Conservation (phyloP, 2,113 vertebrate genomes). For the Xyliphius kryptos region DNA sequence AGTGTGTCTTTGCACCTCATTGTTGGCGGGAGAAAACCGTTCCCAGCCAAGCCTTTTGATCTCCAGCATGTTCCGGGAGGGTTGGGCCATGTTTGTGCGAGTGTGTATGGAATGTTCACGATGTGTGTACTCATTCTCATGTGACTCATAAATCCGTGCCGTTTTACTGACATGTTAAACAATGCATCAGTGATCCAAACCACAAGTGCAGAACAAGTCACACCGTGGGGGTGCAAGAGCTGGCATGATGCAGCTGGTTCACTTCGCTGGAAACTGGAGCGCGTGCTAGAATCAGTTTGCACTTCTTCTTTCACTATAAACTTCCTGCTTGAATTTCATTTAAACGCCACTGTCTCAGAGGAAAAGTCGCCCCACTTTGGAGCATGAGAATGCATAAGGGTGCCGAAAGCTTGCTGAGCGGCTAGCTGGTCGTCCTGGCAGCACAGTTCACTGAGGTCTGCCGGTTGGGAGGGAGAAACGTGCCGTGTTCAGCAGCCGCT, state of each 20-base stretch:
- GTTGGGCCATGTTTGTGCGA: neutral
- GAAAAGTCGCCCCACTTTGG: conserved; percentile 1
- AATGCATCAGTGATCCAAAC: neutral
- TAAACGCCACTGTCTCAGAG: neutral
- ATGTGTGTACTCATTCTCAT: neutral
- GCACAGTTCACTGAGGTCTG: conserved; percentile 4
- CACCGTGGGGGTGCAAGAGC: neutral
- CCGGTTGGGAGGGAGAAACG: conserved; percentile 25
- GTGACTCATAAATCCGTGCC: neutral
- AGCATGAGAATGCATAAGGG: neutral
- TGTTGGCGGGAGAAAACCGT: conserved; percentile 19
- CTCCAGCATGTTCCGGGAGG: conserved; percentile 8
- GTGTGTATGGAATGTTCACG: conserved; percentile 7
- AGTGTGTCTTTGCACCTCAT: conserved; percentile 19
- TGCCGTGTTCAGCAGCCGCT: neutral
- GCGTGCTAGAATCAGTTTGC: neutral
- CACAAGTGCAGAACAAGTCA: neutral
- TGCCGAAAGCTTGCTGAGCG: conserved; percentile 20
- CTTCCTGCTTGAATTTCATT: conserved; percentile 15
- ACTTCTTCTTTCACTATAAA: conserved; percentile 17
- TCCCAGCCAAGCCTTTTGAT: conserved; percentile 25
- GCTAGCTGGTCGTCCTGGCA: conserved; percentile 36
- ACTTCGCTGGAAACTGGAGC: conserved; percentile 14
- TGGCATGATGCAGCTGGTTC: conserved; percentile 9
- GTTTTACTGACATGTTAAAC: neutral